Evolutionary conservation across 2,888 invertebrate genomes (phyloP), one percentile per base, ranked within the genome.

Genomic region (Watsonalla binaria): DNA sequence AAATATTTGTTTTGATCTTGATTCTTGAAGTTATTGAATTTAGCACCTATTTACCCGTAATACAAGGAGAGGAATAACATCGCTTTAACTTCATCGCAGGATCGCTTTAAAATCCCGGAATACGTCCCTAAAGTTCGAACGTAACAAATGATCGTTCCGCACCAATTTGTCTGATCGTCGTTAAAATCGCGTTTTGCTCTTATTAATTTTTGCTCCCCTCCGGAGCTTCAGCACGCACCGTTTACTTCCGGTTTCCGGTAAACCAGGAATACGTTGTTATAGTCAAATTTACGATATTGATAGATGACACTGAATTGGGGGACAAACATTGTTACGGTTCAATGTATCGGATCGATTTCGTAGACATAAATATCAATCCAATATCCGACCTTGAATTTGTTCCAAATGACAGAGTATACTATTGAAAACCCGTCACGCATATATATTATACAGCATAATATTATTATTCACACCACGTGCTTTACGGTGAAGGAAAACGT

Each of bases 161-260:
- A 73, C 83, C 84, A 84, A 85, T 84, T 84, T 82, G 80, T 82
- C 80, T 78, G 76, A 76, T 74, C 80, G 82, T 84, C 82, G 85
- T 84, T 85, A 85, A 82, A 84, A 82, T 83, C 79, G 75, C 77
- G 84, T 85, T 84, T 49, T 83, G 82, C 82, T 79, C 81, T 80
- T 82, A 84, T 83, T 84, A 88, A 88, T 89, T 86, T 86, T 76
- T 80, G 80, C 77, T 78, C 82, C 83, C 80, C 72, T 67, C 62
- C 49, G 49, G 65, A 65, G 66, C 65, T 58, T 54, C 56, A 64
- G 65, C 74, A 74, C 74, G 75, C 76, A 73, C 76, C 67, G 68
- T 68, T 71, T 68, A 73, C 72, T 66, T 72, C 73, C 73, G 63
- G 67, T 57, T 52, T 66, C 62, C 62, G 67, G 73, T 65, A 72